phyloP scores from a whole-genome alignment of 2,888 invertebrate species.

The Cotesia congregata region DNA sequence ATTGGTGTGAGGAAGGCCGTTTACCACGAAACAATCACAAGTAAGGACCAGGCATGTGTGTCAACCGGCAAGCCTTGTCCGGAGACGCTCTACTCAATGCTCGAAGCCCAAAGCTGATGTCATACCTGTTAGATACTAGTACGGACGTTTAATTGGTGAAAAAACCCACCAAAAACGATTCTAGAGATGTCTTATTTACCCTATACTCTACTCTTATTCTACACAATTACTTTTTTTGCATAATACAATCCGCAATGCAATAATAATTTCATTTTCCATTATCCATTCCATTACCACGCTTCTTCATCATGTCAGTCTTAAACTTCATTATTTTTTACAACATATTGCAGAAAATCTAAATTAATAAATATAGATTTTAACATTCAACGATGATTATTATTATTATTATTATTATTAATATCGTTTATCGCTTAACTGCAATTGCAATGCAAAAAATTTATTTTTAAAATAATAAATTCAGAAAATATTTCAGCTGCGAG shows the following conservation, averaged over 20 bases:
- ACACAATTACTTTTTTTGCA: neutral
- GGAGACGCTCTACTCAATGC: constrained; percentile 46
- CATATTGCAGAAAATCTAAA: too few species aligned
- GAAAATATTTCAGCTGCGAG: neutral
- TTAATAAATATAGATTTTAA: too few species aligned
- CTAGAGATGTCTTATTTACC: constrained; percentile 31
- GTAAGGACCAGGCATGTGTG: constrained; percentile 51
- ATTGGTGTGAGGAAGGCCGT: constrained; percentile 45
- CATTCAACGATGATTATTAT: too few species aligned
- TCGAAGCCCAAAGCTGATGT: constrained; percentile 49
- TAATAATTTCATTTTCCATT: neutral
- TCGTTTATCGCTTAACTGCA: too few species aligned
- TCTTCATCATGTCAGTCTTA: too few species aligned
- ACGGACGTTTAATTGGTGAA: constrained; percentile 41
- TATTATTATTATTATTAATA: too few species aligned
- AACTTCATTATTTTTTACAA: too few species aligned
- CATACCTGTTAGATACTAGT: constrained; percentile 38
- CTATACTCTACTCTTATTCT: constrained; percentile 23
- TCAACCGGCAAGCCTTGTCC: constrained; percentile 54
- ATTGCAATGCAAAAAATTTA: too few species aligned
- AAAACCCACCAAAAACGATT: constrained; percentile 20
- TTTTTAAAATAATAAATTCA: too few species aligned
- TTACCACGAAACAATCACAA: constrained; percentile 45
- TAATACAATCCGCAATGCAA: neutral
- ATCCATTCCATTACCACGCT: too few species aligned